phyloP scores from a whole-genome alignment of 2,888 invertebrate species.

The Anthophora plumipes region DNA sequence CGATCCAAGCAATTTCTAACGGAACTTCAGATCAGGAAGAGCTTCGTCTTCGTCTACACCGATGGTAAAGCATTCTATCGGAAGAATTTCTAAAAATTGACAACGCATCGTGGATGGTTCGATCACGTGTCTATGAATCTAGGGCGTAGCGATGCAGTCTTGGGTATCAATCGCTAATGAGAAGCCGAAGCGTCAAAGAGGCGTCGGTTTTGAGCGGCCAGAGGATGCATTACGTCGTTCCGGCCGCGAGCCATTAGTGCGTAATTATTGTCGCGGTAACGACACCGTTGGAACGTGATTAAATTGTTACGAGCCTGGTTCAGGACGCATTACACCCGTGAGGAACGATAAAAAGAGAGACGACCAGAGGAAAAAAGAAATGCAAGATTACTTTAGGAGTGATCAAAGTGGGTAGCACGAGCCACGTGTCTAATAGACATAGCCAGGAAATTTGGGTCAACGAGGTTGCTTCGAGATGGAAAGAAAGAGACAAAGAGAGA shows the following conservation, averaged over 20 bases:
- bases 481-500: not conserved
- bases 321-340: conserved; percentile 1
- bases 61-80: too few relatives aligned
- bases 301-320: conserved; percentile 38
- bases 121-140: conserved; percentile 11
- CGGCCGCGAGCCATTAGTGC: conserved; percentile 52
- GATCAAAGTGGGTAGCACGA: conserved; percentile 5
- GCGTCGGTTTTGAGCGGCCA: conserved; percentile 42
- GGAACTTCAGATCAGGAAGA: not conserved
- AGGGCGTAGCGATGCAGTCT: conserved; percentile 19
- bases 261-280: conserved; percentile 54
- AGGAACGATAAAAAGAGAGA: not conserved
- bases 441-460: conserved; percentile 32
- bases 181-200: conserved; percentile 53
- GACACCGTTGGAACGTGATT: conserved; percentile 36
- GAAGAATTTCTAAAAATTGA: not conserved
- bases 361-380: not conserved
- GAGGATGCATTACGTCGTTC: conserved; percentile 59
- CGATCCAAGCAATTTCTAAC: not conserved
- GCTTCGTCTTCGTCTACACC: too few relatives aligned
- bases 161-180: conserved; percentile 56
- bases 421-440: not conserved
- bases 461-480: conserved; percentile 6
- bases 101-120: not conserved
- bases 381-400: not conserved